Evolutionary conservation across 2,113 vertebrate genomes (phyloP), one percentile per base, ranked within the genome.

Genomic region (Cynoglossus semilaevis): DNA sequence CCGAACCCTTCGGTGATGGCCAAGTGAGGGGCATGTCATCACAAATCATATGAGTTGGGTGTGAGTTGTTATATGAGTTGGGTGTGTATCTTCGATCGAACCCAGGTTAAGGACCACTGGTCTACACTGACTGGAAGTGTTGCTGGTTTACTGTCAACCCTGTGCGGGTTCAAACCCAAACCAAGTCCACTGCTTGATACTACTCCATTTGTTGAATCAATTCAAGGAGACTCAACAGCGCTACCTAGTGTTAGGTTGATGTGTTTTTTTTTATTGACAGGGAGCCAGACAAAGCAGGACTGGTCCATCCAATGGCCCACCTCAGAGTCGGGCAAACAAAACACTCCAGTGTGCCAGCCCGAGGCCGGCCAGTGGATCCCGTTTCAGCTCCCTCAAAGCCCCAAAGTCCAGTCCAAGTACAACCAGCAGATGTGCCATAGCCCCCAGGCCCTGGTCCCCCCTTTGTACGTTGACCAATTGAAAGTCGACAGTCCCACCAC

Each of bases 261-360:
- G 1, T 3, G 62, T 9, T 56, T 2, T 49, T 1, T 74, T 69
- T 53, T 16, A 51, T n/a, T n/a, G n/a, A 85, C 91, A 84, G 91
- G 93, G 76, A 93, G 92, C 87, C 94, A 95, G 70, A 90, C 92
- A 61, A 96, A 96, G 84, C 94, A 96, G 86, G 96, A 99, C 50
- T 98, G 95, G 94, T 93, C 92, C 72, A 99, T 99, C 85, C 95
- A 95, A 86, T 99, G 96, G 96, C 96, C 96, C 34, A 91, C 90
- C 4, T 82, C 93, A 0, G 94, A 98, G 79, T 88, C 93, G 0
- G 93, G 93, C 62, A 96, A 97, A 87, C 96, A 98, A 81, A 97
- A 94, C 89, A 94, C 80, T 15, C 92, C 93, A 0, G 89, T 91
- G 35, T 92, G 93, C 47, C 82, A 90, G 11, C 40, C 88, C 0